Conservation (phyloP, 2,797 vertebrate genomes). For the Otolemur crassicaudatus region DNA sequence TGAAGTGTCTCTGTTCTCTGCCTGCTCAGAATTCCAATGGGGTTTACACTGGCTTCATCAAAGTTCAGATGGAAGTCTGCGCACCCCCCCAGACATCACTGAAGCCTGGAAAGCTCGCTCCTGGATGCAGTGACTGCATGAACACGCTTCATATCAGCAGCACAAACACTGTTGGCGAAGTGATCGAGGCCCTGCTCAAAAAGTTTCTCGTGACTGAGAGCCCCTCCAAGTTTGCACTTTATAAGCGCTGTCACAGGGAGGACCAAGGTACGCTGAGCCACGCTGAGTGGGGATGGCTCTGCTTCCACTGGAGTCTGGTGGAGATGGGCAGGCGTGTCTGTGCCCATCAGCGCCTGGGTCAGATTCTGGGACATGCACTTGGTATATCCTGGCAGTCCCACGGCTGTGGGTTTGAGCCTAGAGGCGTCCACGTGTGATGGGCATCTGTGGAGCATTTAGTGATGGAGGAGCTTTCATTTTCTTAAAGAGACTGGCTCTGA, state of each 20-base stretch:
- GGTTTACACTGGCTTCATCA: conserved; percentile 98
- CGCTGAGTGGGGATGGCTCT: neutral
- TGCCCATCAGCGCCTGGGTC: neutral
- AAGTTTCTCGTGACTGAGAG: conserved; percentile 97
- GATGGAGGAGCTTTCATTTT: neutral
- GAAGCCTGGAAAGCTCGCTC: conserved; percentile 74
- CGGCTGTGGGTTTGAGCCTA: neutral
- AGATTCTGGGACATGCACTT: neutral
- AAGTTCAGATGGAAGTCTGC: conserved; percentile 96
- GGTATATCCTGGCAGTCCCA: fast-evolving
- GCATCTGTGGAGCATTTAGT: neutral
- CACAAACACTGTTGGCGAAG: conserved; percentile 94
- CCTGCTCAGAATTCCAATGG: conserved; percentile 89
- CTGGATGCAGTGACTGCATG: conserved; percentile 84
- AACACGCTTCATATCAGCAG: conserved; percentile 99
- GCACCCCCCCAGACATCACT: conserved; percentile 89
- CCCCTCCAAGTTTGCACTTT: conserved; percentile 97
- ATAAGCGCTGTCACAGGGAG: conserved; percentile 94
- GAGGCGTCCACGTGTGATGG: neutral
- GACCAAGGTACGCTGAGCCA: conserved; percentile 93
- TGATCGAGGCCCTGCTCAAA: conserved; percentile 95
- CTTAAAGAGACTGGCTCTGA: neutral
- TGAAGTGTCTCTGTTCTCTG: neutral
- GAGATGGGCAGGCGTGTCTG: neutral
- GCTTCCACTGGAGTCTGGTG: neutral